Evolutionary conservation across 2,888 invertebrate genomes (phyloP).

Genomic region (Theretra japonica): DNA sequence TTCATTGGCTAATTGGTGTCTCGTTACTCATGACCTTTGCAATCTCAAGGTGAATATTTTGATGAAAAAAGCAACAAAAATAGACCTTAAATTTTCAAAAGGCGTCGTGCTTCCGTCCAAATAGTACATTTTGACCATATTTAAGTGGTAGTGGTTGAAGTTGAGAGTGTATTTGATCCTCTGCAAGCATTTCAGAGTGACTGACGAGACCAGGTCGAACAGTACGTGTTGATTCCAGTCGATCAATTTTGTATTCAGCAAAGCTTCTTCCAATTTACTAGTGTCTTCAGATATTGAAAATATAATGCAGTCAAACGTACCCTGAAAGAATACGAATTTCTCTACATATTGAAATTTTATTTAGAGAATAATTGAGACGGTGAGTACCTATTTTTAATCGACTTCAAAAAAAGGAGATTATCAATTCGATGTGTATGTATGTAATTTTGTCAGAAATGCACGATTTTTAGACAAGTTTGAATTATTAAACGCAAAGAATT

Average conservation of each 20-base stretch:
- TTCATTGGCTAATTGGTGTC: too few relatives aligned
- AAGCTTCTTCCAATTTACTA: slow-evolving; percentile 47
- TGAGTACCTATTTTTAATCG: too few relatives aligned
- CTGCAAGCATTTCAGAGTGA: slow-evolving; percentile 35
- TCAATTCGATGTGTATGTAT: too few relatives aligned
- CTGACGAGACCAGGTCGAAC: slow-evolving; percentile 36
- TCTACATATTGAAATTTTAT: neutral
- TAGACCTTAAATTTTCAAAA: slow-evolving; percentile 38
- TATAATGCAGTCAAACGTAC: slow-evolving; percentile 37
- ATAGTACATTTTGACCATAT: slow-evolving; percentile 34
- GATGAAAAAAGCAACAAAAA: neutral
- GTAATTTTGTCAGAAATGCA: too few relatives aligned
- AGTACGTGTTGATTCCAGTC: slow-evolving; percentile 42
- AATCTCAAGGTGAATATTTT: neutral
- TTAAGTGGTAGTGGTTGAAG: slow-evolving; percentile 37
- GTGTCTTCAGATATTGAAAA: slow-evolving; percentile 47
- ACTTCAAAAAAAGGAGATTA: too few relatives aligned
- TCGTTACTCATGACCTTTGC: too few relatives aligned
- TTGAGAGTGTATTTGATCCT: slow-evolving; percentile 34
- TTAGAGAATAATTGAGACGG: neutral
- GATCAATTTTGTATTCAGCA: slow-evolving; percentile 46
- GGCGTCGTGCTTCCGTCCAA: slow-evolving; percentile 36
- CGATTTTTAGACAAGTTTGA: too few relatives aligned
- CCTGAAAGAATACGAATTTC: slow-evolving; percentile 36
- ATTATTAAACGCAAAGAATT: too few relatives aligned